Evolutionary conservation across 2,113 vertebrate genomes (phyloP).

Genomic region (Uria lomvia): DNA sequence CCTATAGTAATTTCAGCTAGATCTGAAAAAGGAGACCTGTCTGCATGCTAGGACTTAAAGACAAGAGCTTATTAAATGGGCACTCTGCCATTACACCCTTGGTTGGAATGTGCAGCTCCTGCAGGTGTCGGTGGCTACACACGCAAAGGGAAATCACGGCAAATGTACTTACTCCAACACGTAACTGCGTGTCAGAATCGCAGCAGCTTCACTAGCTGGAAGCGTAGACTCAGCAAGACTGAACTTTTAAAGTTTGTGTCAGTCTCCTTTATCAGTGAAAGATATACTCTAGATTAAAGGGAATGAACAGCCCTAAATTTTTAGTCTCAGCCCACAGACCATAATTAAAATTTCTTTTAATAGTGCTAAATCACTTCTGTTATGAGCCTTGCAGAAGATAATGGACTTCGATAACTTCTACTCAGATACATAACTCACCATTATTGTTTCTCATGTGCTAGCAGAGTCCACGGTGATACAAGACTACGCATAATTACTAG

Average conservation of each 20-base stretch:
- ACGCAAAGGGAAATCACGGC: neutral
- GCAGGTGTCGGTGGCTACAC: neutral
- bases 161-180: rapidly evolving
- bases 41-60: neutral
- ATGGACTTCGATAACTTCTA: neutral
- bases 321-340: neutral
- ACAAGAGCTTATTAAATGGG: neutral
- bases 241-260: neutral
- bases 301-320: neutral
- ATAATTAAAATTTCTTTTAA: neutral
- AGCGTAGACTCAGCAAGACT: neutral
- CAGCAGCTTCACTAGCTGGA: neutral
- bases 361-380: neutral
- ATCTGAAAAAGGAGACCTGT: neutral
- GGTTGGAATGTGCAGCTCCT: neutral
- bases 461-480: neutral
- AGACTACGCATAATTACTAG: neutral
- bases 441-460: neutral
- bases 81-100: too few species aligned
- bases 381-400: neutral
- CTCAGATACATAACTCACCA: neutral
- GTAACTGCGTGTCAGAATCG: neutral
- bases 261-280: neutral
- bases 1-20: neutral
- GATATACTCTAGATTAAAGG: neutral